Evolutionary conservation across 2,888 invertebrate genomes (phyloP).

Genomic region (Megastigmus dorsalis): DNA sequence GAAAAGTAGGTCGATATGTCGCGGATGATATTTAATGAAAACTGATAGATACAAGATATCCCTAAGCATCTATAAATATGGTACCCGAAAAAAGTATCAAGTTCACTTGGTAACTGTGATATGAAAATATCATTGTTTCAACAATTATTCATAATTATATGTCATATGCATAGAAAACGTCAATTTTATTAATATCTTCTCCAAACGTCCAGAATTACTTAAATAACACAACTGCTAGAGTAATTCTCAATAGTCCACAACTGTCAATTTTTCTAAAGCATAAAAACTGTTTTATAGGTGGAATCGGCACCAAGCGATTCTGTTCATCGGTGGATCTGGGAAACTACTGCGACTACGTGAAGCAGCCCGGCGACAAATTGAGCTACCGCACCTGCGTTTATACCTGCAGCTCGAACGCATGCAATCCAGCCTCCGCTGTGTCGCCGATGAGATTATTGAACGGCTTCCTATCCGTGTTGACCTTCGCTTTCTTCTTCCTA

Average conservation of each 20-base stretch:
- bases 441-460: conserved; percentile 27
- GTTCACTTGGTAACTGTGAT: too few relatives aligned
- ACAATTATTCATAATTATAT: too few relatives aligned
- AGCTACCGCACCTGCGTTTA: conserved; percentile 91
- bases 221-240: not conserved
- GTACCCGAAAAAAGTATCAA: not conserved
- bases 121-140: too few relatives aligned
- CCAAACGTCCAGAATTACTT: not conserved
- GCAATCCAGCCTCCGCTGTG: conserved; percentile 79
- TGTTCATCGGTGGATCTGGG: conserved; percentile 92
- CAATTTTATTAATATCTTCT: conserved; percentile 18
- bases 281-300: conserved; percentile 78
- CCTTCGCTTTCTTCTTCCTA: conserved; percentile 28
- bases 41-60: not conserved
- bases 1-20: conserved; percentile 1
- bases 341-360: conserved; percentile 91
- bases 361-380: conserved; percentile 88
- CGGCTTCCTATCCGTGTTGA: not conserved
- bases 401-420: conserved; percentile 89
- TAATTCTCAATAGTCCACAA: too few relatives aligned
- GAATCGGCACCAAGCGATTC: conserved; percentile 90
- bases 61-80: not conserved
- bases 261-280: not conserved
- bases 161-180: not conserved
- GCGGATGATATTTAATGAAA: conserved; percentile 2